Evolutionary conservation across 1,140 invertebrate species (phyloP), one percentile per base, ranked within the genome.

Genomic region (Diachasma alloeum): DNA sequence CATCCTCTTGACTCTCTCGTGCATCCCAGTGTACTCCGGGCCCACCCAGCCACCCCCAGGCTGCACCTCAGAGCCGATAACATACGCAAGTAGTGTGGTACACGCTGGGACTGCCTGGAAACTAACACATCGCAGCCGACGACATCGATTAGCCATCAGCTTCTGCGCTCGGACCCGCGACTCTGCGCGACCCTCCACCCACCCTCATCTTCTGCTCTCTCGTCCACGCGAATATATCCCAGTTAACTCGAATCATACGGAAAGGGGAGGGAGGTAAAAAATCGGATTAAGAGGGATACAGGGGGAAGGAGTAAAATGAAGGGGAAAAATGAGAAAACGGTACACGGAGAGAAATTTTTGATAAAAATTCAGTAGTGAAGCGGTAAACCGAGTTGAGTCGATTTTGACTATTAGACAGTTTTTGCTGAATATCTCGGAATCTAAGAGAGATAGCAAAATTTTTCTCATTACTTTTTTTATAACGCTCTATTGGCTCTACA

Each of bases 81-180:
- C 59, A 72, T 42, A 22, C 73, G 44, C 48, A 81, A 79, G 80
- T 84, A 80, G 79, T 82, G 19, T 44, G 24, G 24, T 46, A 46
- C 24, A 48, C 42, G n/a, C 19, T 72, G 70, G 24, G 19, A 46
- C 42, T 72, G 42, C 68, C 17, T 22, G 46, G 15, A 72, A 46
- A 72, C 17, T 56, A 42, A 75, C 66, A 75, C 66, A 67, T 75
- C 63, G 73, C 44, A 37, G 36, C 31, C 63, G 77, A 69, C 78
- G 71, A 76, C 70, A 79, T 79, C 78, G 78, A 79, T 79, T 79
- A 79, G 78, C 78, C 72, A 79, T 79, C 78, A 79, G 77, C 69
- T 79, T 79, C 78, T 76, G 71, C 72, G 73, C 77, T 63, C 66
- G 68, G 75, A 69, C 78, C 75, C 53, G 74, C 73, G 71, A 76